Percentiles rank a stretch among this genome's conserved stretches.
These are phyloP conservation scores for Odocoileus virginianus DNA, from an alignment of 2,113 vertebrate genomes.

Conservation along the genomic window DNA sequence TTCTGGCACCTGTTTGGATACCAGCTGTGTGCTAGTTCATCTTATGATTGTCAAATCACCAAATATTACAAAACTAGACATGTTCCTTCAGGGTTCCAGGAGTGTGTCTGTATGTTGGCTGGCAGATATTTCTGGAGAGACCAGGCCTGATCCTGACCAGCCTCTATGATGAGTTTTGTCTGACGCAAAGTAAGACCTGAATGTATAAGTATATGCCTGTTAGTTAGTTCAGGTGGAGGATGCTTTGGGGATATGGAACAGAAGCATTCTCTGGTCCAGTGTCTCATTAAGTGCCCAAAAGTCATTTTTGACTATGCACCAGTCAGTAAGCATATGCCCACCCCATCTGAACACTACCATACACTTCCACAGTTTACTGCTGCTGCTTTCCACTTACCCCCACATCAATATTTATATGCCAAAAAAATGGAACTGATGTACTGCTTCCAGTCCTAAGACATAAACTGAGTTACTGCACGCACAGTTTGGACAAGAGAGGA, in stretches of 20 bases:
- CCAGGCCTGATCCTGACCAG: neutral
- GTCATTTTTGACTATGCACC: neutral
- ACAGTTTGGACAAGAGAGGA: neutral
- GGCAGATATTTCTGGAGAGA: neutral
- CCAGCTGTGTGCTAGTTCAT: constrained; percentile 14
- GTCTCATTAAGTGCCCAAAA: neutral
- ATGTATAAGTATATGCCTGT: no score
- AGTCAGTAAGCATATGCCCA: neutral
- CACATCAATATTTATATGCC: neutral
- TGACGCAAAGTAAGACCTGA: neutral
- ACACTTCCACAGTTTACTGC: neutral
- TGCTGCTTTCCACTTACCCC: neutral
- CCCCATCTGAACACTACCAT: neutral
- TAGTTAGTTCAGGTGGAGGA: neutral
- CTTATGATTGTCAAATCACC: neutral
- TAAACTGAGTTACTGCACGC: neutral
- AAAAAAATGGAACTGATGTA: neutral
- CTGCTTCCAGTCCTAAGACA: neutral
- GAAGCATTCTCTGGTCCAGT: neutral
- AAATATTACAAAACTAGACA: neutral
- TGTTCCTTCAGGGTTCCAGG: neutral
- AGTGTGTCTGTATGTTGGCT: neutral
- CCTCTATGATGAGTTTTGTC: neutral
- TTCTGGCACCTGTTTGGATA: neutral
- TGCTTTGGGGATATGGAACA: no score